These are phyloP conservation scores for Catamblyrhynchus diadema DNA, from an alignment of 2,797 vertebrate species.

Conservation along the genomic window DNA sequence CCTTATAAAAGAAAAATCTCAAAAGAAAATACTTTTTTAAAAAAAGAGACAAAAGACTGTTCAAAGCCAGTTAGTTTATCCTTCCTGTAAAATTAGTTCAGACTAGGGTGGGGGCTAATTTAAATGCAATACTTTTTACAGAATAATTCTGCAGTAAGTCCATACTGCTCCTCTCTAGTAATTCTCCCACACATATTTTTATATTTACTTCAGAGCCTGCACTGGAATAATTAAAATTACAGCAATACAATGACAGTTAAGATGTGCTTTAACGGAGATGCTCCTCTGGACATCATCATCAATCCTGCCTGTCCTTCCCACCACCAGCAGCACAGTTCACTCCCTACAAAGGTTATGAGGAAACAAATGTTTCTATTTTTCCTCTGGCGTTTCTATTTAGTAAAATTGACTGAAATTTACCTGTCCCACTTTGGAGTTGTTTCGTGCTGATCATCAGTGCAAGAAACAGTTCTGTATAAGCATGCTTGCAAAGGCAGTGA, in stretches of 20 bases:
- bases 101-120: background rate
- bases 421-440: background rate
- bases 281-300: background rate
- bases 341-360: background rate
- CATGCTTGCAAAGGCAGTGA: background rate
- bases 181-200: background rate
- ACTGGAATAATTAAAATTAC: background rate
- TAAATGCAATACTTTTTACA: background rate
- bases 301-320: background rate
- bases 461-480: background rate
- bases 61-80: background rate
- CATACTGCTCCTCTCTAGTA: background rate
- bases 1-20: background rate
- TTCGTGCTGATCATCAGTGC: background rate
- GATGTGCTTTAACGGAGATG: background rate
- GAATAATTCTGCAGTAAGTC: background rate
- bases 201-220: background rate
- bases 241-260: background rate
- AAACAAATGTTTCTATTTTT: background rate
- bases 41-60: background rate
- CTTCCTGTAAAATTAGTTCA: background rate
- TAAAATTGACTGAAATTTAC: background rate
- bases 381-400: background rate
- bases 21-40: background rate
- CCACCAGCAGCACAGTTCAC: background rate